These are phyloP conservation scores for Brenthis hecate DNA, from an alignment of 2,888 invertebrate species.

Conservation along the genomic window DNA sequence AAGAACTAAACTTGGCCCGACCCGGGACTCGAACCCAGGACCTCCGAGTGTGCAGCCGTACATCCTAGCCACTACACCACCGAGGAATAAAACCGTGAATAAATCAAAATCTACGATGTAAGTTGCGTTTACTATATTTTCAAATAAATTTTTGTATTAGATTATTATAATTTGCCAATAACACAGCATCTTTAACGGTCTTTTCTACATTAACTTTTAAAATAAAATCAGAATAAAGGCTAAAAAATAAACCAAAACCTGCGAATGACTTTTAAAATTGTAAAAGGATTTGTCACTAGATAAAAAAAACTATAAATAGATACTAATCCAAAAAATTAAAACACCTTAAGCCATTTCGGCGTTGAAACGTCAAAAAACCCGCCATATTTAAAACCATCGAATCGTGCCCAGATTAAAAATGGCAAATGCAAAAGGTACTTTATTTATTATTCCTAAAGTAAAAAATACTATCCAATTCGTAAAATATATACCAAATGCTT, in stretches of 20 bases:
- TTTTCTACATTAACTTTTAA: no score
- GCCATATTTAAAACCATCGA: constrained; percentile 27
- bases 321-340: constrained; percentile 27
- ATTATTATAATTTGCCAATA: no score
- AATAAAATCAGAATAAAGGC: no score
- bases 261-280: background rate
- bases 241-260: background rate
- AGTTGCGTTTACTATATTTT: no score
- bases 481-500: constrained; percentile 39
- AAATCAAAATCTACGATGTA: no score
- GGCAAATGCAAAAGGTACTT: constrained; percentile 4
- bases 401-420: constrained; percentile 35
- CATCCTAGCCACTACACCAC: no score
- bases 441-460: constrained; percentile 16
- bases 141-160: no score
- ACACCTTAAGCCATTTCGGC: constrained; percentile 31
- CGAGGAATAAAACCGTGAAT: no score
- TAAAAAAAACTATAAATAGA: constrained; percentile 28
- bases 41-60: no score
- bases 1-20: no score
- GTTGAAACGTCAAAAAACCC: constrained; percentile 30
- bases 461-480: constrained; percentile 18
- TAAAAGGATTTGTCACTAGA: constrained; percentile 8
- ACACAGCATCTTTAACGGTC: no score
- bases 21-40: no score